Percentiles rank a stretch among this genome's conserved stretches.
phyloP scores from a whole-genome alignment of 1,140 invertebrate genomes.

The Sipha flava region DNA sequence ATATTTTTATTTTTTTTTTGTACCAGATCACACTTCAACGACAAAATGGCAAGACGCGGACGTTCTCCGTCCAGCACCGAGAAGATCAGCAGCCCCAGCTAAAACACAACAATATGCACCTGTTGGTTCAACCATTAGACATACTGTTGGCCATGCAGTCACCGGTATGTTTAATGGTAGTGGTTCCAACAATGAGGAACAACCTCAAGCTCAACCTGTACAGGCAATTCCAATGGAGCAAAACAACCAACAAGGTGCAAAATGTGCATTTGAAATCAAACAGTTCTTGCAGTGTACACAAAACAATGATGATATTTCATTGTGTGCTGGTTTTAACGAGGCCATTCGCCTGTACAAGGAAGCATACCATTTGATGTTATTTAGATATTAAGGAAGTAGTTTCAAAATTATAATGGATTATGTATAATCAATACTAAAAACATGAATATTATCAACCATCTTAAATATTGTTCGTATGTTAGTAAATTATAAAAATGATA shows the following conservation, averaged over 20 bases:
- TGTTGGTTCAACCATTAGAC: slow-evolving; percentile 77
- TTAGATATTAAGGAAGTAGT: neutral
- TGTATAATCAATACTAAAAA: neutral
- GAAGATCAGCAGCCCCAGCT: slow-evolving; percentile 27
- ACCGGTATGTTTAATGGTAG: slow-evolving; percentile 75
- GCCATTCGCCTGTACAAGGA: slow-evolving; percentile 81
- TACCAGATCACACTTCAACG: too few species aligned
- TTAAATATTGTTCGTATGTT: neutral
- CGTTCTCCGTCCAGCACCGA: too few species aligned
- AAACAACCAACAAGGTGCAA: slow-evolving; percentile 49
- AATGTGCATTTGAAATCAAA: slow-evolving; percentile 80
- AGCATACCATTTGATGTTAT: slow-evolving; percentile 38
- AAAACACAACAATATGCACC: slow-evolving; percentile 41
- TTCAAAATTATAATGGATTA: neutral
- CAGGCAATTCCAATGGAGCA: slow-evolving; percentile 44
- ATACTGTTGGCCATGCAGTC: slow-evolving; percentile 72
- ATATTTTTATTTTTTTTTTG: too few species aligned
- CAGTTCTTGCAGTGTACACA: slow-evolving; percentile 83
- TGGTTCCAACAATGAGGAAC: slow-evolving; percentile 43
- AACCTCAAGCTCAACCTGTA: slow-evolving; percentile 41
- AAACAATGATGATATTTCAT: slow-evolving; percentile 67
- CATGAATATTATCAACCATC: neutral
- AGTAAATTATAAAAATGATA: neutral
- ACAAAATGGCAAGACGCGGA: too few species aligned
- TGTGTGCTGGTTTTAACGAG: slow-evolving; percentile 90